phyloP scores from a whole-genome alignment of 1,140 invertebrate species.

The Adoxophyes honmai region DNA sequence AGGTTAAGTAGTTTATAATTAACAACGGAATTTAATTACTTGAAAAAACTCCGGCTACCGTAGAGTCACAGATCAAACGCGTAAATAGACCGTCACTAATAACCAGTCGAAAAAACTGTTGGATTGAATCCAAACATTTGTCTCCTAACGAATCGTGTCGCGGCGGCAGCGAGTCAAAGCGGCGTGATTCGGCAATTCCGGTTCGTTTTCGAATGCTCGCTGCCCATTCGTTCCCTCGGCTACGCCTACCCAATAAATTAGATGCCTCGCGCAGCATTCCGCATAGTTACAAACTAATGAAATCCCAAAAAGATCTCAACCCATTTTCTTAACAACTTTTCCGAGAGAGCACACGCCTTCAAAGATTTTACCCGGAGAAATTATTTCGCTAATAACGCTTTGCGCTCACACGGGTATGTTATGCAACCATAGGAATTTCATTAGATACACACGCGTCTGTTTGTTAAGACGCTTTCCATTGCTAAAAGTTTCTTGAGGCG shows the following conservation, averaged over 20 bases:
- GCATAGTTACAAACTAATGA: conserved; percentile 75
- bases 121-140: conserved; percentile 75
- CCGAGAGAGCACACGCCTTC: conserved; percentile 72
- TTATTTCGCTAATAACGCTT: conserved; percentile 74
- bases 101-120: conserved; percentile 53
- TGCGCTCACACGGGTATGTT: conserved; percentile 68
- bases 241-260: conserved; percentile 75
- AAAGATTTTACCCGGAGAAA: conserved; percentile 72
- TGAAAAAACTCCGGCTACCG: conserved; percentile 43
- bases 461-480: conserved; percentile 77
- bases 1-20: conserved; percentile 27
- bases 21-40: conserved; percentile 58
- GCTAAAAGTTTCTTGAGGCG: conserved; percentile 77
- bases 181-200: conserved; percentile 70
- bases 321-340: conserved; percentile 77
- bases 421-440: conserved; percentile 77
- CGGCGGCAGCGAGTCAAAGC: conserved; percentile 64
- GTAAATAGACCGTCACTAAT: conserved; percentile 67
- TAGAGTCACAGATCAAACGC: conserved; percentile 44
- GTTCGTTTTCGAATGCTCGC: conserved; percentile 69
- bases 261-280: conserved; percentile 63
- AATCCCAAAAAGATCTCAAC: conserved; percentile 73
- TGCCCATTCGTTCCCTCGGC: conserved; percentile 72
- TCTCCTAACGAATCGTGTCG: conserved; percentile 75
- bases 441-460: conserved; percentile 77